Evolutionary conservation across 2,888 invertebrate species (phyloP), one percentile per base, ranked within the genome.

Genomic region (Cataglyphis albicans): DNA sequence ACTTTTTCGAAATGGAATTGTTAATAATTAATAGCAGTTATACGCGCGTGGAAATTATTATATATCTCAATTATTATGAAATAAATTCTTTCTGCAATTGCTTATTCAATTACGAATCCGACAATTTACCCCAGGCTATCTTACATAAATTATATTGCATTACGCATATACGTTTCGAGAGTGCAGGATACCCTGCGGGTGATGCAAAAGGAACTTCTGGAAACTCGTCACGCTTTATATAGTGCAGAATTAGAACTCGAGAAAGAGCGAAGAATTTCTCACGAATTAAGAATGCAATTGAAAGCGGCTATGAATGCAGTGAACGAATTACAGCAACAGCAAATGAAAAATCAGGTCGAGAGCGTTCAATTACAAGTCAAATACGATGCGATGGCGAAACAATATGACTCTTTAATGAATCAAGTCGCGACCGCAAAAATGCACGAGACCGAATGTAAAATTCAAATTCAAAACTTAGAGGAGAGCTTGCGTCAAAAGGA

Each of bases 261-360:
- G n/a, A 90, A 91, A n/a, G 91, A 91, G 44, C 91, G 87, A 4
- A 87, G 91, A 75, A 85, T 75, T 25, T 84, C 90, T n/a, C 87
- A 75, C 18, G 91, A 94, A 78, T 67, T 93, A 25, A 86, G 88
- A 78, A 81, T 87, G 18, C 92, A 92, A 64, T 80, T 94, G 6
- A 87, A 89, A 73, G 83, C 89, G 15, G 82, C 90, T 0, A 65
- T 86, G 25, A 89, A 91, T 80, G 83, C 89, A 4, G 86, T 89
- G 10, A 89, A 86, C n/a, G 81, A 85, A 4, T 83, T 92, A 12
- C 92, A 93, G 76, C 91, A 92, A 44, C 93, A 94, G 64, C 93
- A 91, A 73, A 86, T 86, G 3, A 89, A 87, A 6, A 75, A 85
- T 55, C 90, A 90, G 74, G 86, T 89, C 25, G 89, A 93, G 38